Evolutionary conservation across 2,888 invertebrate species (phyloP).

Genomic region (Ischnus inquisitorius): DNA sequence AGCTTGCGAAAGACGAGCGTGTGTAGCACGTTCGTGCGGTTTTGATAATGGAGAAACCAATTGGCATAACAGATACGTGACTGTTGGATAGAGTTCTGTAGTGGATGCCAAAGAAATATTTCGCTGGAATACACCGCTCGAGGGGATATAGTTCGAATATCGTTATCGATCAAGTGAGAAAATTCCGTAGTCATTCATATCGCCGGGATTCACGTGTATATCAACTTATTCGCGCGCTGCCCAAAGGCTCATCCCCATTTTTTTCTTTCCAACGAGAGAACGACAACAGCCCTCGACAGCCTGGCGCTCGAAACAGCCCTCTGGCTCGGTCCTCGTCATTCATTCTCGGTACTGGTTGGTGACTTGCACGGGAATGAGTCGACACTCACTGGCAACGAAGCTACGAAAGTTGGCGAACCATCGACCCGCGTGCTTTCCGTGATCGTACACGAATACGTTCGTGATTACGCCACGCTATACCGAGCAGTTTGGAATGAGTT

Average conservation of each 20-base stretch:
- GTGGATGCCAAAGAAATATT: slow-evolving; percentile 42
- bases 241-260: slow-evolving; percentile 46
- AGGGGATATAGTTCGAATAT: slow-evolving; percentile 24
- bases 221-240: slow-evolving; percentile 62
- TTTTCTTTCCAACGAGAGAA: slow-evolving; percentile 41
- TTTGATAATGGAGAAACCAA: slow-evolving; percentile 64
- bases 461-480: slow-evolving; percentile 25
- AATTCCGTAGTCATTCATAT: slow-evolving; percentile 64
- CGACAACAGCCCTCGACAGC: slow-evolving; percentile 59
- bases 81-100: neutral
- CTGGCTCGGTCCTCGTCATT: slow-evolving; percentile 73
- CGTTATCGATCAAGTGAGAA: slow-evolving; percentile 47
- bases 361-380: slow-evolving; percentile 80
- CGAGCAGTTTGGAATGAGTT: slow-evolving; percentile 54
- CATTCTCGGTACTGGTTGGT: slow-evolving; percentile 73
- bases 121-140: neutral
- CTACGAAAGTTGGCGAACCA: slow-evolving; percentile 56
- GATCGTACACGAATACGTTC: slow-evolving; percentile 46
- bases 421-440: slow-evolving; percentile 47
- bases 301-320: slow-evolving; percentile 37
- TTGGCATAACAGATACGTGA: slow-evolving; percentile 41
- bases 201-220: slow-evolving; percentile 53
- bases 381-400: slow-evolving; percentile 69
- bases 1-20: slow-evolving; percentile 34
- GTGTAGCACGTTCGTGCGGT: slow-evolving; percentile 69